These are phyloP conservation scores for Campoletis sonorensis DNA, from an alignment of 1,140 invertebrate species.

Conservation along the genomic window DNA sequence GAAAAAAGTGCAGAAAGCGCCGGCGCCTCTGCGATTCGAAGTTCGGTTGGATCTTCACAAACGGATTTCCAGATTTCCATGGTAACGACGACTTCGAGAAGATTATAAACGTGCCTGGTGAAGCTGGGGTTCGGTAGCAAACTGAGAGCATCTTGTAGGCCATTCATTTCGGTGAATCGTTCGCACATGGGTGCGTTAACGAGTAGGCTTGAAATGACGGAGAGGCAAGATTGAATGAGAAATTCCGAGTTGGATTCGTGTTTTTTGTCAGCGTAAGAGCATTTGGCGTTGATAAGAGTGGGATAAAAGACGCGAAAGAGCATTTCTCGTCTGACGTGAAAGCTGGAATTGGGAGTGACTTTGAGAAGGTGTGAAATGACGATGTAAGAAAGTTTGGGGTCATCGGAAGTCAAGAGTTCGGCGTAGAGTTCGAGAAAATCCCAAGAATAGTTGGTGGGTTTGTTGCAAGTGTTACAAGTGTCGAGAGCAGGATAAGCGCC, in stretches of 20 bases:
- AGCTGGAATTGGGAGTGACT: constrained; percentile 77
- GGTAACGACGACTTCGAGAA: constrained; percentile 80
- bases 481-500: constrained; percentile 70
- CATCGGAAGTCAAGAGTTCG: constrained; percentile 77
- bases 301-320: constrained; percentile 80
- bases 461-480: constrained; percentile 63
- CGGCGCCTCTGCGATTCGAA: constrained; percentile 58
- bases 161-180: constrained; percentile 78
- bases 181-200: constrained; percentile 78
- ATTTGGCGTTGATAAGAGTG: constrained; percentile 78
- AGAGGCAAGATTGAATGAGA: constrained; percentile 79
- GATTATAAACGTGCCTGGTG: constrained; percentile 78
- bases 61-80: constrained; percentile 78
- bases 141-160: constrained; percentile 77
- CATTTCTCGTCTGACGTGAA: constrained; percentile 78
- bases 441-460: constrained; percentile 73
- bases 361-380: constrained; percentile 80
- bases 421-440: constrained; percentile 79
- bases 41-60: constrained; percentile 65
- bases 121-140: constrained; percentile 77
- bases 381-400: constrained; percentile 77
- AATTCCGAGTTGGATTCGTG: constrained; percentile 77
- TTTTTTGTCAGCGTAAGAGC: constrained; percentile 69
- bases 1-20: constrained; percentile 78
- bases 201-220: constrained; percentile 79